These are phyloP conservation scores for Toxotes lorentzi DNA, from an alignment of 2,797 vertebrate species.

Conservation along the genomic window DNA sequence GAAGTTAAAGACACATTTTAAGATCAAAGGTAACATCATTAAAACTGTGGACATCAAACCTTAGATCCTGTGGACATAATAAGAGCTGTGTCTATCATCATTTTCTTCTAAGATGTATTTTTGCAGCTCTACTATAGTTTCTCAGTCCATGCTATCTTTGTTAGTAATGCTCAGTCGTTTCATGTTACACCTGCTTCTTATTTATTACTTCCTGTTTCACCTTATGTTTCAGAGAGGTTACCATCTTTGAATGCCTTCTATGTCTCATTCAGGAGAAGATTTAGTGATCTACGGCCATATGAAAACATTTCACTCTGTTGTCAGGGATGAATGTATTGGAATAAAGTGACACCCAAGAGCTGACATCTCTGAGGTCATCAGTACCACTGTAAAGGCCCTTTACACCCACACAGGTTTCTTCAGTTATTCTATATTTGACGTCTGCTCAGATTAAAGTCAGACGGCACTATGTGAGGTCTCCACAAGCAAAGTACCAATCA, in stretches of 20 bases:
- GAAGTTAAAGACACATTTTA: slow-evolving; percentile 19
- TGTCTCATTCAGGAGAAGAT: slow-evolving; percentile 19
- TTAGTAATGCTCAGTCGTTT: not conserved
- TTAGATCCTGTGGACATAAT: slow-evolving; percentile 12
- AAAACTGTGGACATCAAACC: slow-evolving; percentile 36
- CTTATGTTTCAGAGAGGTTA: not conserved
- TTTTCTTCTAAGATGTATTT: not conserved
- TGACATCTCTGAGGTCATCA: too few species aligned
- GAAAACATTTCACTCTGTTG: slow-evolving; percentile 5
- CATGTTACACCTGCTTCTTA: not conserved
- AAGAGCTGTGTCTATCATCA: slow-evolving; percentile 1
- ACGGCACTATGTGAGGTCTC: too few species aligned
- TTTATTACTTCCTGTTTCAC: slow-evolving; percentile 7
- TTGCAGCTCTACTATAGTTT: slow-evolving; percentile 9
- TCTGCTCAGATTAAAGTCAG: too few species aligned
- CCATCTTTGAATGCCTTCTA: not conserved
- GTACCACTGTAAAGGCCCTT: too few species aligned
- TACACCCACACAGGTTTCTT: too few species aligned
- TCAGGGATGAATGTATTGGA: not conserved
- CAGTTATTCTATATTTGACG: too few species aligned
- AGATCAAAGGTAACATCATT: slow-evolving; percentile 54
- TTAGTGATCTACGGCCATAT: not conserved
- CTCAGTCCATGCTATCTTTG: not conserved
- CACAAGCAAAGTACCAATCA: too few species aligned
- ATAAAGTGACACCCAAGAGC: too few species aligned